Conservation (phyloP, 1,140 invertebrate genomes). For the Campoletis sonorensis region DNA sequence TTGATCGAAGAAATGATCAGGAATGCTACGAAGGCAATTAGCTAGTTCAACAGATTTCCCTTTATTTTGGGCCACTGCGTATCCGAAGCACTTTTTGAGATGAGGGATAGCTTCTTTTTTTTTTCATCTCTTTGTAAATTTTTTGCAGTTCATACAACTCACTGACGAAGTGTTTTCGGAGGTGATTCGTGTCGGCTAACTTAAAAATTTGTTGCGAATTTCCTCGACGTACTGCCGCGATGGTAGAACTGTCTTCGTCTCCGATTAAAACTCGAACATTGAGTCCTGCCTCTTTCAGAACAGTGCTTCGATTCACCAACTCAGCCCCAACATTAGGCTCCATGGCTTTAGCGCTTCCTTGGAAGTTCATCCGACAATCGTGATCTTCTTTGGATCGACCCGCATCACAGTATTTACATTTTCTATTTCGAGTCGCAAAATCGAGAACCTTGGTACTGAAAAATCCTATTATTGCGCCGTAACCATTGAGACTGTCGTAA, state of each 20-base stretch:
- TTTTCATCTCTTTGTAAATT: conserved; percentile 40
- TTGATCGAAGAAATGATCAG: conserved; percentile 20
- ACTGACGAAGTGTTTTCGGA: conserved; percentile 34
- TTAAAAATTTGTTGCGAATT: conserved; percentile 24
- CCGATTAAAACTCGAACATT: conserved; percentile 30
- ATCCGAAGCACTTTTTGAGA: conserved; percentile 47
- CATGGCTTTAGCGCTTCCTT: conserved; percentile 48
- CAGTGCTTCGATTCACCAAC: conserved; percentile 25
- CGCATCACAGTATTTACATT: conserved; percentile 25
- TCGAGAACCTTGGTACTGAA: conserved; percentile 36
- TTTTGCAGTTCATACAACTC: conserved; percentile 32
- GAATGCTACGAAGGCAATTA: conserved; percentile 9
- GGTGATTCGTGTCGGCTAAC: conserved; percentile 35
- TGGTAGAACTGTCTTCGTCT: conserved; percentile 23
- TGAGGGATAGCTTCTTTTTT: conserved; percentile 41
- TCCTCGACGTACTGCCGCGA: conserved; percentile 25
- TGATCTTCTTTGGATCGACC: conserved; percentile 32
- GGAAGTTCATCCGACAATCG: conserved; percentile 46
- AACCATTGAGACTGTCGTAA: conserved; percentile 45
- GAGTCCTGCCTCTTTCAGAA: conserved; percentile 24
- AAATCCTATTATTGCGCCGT: conserved; percentile 42
- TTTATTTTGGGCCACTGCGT: conserved; percentile 45
- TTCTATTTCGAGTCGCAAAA: conserved; percentile 26
- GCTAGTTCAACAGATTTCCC: conserved; percentile 15
- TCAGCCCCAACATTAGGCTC: too few species aligned